These are phyloP conservation scores for Sarcophaga variegata DNA, from an alignment of 2,888 invertebrate genomes.

Conservation along the genomic window DNA sequence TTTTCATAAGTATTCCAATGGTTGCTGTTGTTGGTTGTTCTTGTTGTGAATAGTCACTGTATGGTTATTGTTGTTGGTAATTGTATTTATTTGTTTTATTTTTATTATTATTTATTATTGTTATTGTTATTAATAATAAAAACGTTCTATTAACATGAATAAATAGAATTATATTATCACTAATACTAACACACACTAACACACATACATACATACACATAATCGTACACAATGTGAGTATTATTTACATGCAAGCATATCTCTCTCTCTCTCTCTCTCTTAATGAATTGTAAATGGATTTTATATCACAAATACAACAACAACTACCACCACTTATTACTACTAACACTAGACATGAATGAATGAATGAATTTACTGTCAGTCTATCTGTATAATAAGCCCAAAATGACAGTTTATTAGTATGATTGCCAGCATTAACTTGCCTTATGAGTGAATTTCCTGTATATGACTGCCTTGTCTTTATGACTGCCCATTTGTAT, in stretches of 20 bases:
- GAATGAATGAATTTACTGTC: slow-evolving; percentile 17
- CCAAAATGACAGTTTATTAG: slow-evolving; percentile 2
- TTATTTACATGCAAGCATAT: not conserved
- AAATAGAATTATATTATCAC: slow-evolving; percentile 63
- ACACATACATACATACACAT: not conserved
- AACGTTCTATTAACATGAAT: slow-evolving; percentile 66
- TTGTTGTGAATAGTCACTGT: not conserved
- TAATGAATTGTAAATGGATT: slow-evolving; percentile 63
- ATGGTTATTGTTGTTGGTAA: slow-evolving; percentile 8
- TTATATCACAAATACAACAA: slow-evolving; percentile 25
- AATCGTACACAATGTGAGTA: not conserved
- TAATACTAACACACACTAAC: not conserved
- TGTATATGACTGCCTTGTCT: slow-evolving; percentile 5
- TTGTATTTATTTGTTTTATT: slow-evolving; percentile 6
- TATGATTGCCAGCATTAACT: slow-evolving; percentile 40
- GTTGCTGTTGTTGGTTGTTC: slow-evolving; percentile 8
- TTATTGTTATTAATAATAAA: slow-evolving; percentile 62
- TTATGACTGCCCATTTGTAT: not conserved
- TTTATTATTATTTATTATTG: slow-evolving; percentile 25
- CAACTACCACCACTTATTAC: slow-evolving; percentile 9
- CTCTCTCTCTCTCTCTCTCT: not conserved
- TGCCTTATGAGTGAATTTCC: slow-evolving; percentile 54
- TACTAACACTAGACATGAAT: slow-evolving; percentile 52
- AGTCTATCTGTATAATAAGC: no score
- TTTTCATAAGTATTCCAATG: not conserved